Conservation (phyloP, 2,113 vertebrate genomes). For the Megaleporinus macrocephalus region DNA sequence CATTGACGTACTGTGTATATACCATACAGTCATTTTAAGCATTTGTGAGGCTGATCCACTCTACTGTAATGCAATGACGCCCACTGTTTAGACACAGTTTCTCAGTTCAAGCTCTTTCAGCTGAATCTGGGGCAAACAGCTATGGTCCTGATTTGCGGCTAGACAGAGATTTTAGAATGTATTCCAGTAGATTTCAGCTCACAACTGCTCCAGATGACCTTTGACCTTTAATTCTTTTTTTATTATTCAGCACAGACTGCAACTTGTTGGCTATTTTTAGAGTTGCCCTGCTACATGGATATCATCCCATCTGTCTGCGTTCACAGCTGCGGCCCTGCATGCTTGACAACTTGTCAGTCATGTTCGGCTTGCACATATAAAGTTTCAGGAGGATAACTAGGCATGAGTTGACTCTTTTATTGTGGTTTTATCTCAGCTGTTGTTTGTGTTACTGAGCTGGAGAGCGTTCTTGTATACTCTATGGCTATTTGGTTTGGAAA, state of each 20-base stretch:
- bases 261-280: conserved; percentile 19
- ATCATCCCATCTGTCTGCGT: not conserved
- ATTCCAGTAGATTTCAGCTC: not conserved
- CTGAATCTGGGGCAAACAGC: not conserved
- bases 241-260: not conserved
- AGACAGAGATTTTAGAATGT: not conserved
- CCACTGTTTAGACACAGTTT: not conserved
- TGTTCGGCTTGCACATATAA: not conserved
- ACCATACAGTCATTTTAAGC: too few relatives aligned
- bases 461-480: not conserved
- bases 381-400: not conserved
- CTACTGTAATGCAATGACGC: not conserved
- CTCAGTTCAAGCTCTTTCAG: not conserved
- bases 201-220: not conserved
- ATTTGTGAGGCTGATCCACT: too few relatives aligned
- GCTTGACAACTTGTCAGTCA: not conserved
- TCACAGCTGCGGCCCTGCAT: not conserved
- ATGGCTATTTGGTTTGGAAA: not conserved
- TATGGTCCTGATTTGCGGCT: not conserved
- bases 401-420: not conserved
- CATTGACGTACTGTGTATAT: too few relatives aligned
- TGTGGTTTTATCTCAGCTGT: not conserved
- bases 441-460: not conserved
- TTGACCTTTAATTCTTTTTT: not conserved
- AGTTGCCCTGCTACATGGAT: not conserved